Base-by-base conservation (phyloP, 2,113 vertebrate genomes). In the Poicephalus meyeri region DNA sequence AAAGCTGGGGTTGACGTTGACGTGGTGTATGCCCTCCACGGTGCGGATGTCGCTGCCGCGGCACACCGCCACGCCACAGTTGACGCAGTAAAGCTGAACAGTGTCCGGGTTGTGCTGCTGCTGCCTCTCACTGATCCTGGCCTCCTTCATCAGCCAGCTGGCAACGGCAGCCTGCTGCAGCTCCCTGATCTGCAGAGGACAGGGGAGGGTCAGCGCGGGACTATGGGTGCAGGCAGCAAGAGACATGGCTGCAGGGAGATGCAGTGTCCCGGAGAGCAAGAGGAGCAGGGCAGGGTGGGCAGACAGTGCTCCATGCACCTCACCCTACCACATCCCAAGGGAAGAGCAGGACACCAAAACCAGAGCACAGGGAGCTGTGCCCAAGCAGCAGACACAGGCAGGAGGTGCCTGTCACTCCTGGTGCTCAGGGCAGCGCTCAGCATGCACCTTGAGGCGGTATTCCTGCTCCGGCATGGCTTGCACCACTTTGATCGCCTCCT, bases 1-100 rank as follows among this genome's bases (percentile, higher is more conserved):
- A 56, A 99, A 99, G 11, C 72, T 61, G 17, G 98, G 97, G 94
- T 98, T 99, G 97, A 99, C 21, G 12, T 98, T 99, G 86, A 99
- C 96, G 1, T 98, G 98, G 95, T 99, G 99, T 5, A 76, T 55
- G 14, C 97, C 97, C 61, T 99, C 99, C 80, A 99, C 96, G 1
- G 97, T 96, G 91, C 97, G 97, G 24, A 99, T 96, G 97, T 99
- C 98, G 3, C 93, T 98, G 78, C 98, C 99, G 0, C 55, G 82
- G 90, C 98, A 98, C 90, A 99, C 99, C 0, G 91, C 46, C 17
- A 1, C 1, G 8, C 94, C 97, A 89, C 99, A 99, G 97, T 95
- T 96, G 66, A 98, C 64, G 8, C 99, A 99, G 89, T 97, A 78
- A 13, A 99, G 87, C n/a, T 28, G 66, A 65, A 99, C 96, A 0